Evolutionary conservation across 2,797 vertebrate genomes (phyloP).

Genomic region (Decapterus maruadsi): DNA sequence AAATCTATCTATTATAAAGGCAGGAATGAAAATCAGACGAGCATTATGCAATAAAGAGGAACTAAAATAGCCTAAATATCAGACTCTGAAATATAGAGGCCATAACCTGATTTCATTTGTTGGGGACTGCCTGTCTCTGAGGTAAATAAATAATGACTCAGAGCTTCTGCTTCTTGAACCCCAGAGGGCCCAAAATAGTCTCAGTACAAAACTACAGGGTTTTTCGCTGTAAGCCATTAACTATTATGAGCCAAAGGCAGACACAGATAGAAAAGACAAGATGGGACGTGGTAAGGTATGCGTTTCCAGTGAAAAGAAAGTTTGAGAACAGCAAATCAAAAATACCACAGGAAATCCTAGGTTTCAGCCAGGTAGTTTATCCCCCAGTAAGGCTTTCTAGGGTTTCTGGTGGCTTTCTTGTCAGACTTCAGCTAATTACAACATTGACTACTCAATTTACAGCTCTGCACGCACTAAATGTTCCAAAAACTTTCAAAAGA

Average conservation of each 20-base stretch:
- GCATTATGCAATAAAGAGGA: background rate
- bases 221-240: conserved; percentile 21
- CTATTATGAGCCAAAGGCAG: conserved; percentile 26
- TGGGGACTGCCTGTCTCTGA: conserved; percentile 5
- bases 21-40: background rate
- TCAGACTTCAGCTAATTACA: background rate
- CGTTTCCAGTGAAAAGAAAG: background rate
- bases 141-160: conserved; percentile 49
- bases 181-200: conserved; percentile 29
- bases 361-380: background rate
- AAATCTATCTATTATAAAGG: background rate
- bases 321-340: conserved; percentile 8
- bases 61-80: background rate
- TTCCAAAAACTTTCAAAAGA: background rate
- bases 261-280: conserved; percentile 21
- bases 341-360: background rate
- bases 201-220: conserved; percentile 10
- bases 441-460: background rate
- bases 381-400: background rate
- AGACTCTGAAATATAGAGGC: background rate
- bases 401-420: conserved; percentile 6
- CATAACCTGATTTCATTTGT: conserved; percentile 24
- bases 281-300: conserved; percentile 14
- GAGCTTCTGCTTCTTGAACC: conserved; percentile 46
- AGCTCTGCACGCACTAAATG: background rate